phyloP scores from a whole-genome alignment of 2,888 invertebrate species.

The Andrena minutula region DNA sequence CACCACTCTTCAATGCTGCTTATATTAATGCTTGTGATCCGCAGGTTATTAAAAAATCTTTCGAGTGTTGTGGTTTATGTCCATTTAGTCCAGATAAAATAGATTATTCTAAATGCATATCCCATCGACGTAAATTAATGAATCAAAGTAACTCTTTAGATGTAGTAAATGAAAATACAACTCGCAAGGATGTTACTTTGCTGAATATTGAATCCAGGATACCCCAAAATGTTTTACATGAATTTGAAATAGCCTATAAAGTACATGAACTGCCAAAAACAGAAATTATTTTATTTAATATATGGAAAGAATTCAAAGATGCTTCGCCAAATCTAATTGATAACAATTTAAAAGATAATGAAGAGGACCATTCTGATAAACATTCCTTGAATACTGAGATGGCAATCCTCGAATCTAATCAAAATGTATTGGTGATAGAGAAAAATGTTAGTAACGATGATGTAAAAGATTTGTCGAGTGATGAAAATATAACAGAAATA shows the following conservation, averaged over 20 bases:
- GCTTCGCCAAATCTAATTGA: background rate
- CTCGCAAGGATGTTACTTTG: background rate
- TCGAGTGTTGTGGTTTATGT: background rate
- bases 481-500: background rate
- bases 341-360: background rate
- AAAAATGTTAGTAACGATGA: background rate
- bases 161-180: background rate
- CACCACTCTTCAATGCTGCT: background rate
- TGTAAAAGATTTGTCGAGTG: background rate
- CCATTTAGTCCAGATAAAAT: background rate
- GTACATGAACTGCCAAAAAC: background rate
- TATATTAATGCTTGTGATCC: conserved; percentile 1
- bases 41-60: background rate
- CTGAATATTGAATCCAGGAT: background rate
- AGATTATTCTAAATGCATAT: background rate
- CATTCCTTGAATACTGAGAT: background rate
- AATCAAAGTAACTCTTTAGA: background rate
- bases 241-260: background rate
- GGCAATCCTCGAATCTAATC: background rate
- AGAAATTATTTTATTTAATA: background rate
- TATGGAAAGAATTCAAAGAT: too few species aligned
- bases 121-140: background rate
- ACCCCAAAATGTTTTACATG: conserved; percentile 1
- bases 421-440: background rate
- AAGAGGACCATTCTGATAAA: background rate